Conservation (phyloP, 1,140 invertebrate species). For the Hormaphis cornu region DNA sequence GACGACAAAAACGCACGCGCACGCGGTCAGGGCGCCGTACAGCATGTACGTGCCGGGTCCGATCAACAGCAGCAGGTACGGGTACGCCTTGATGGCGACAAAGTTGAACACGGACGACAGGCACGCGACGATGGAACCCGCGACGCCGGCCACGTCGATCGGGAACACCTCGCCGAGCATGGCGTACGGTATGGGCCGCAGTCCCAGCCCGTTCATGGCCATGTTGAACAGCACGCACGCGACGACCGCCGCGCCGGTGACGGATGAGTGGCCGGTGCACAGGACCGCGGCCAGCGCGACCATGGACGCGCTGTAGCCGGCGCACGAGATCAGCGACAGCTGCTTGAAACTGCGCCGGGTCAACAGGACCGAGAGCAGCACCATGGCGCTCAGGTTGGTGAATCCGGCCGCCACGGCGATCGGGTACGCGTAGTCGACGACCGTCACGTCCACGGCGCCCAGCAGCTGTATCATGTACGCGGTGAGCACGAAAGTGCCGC, state of each 20-base stretch:
- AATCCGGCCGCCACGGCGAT: constrained; percentile 45
- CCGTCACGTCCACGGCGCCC: constrained; percentile 21
- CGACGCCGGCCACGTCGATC: constrained; percentile 47
- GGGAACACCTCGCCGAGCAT: constrained; percentile 47
- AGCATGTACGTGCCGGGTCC: constrained; percentile 56
- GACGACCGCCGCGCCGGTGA: background rate
- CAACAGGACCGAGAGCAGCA: constrained; percentile 45
- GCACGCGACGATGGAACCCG: constrained; percentile 51
- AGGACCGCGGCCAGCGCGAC: constrained; percentile 46
- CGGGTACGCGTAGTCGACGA: constrained; percentile 35
- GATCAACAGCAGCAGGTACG: constrained; percentile 48
- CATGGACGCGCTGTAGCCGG: constrained; percentile 49
- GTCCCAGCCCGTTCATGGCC: constrained; percentile 48
- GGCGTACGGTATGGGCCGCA: constrained; percentile 55
- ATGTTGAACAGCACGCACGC: constrained; percentile 42
- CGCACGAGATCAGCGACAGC: constrained; percentile 47
- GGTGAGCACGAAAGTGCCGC: constrained; percentile 59
- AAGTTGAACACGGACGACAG: constrained; percentile 52
- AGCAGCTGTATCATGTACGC: constrained; percentile 58
- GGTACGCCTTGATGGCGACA: constrained; percentile 62
- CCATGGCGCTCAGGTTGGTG: constrained; percentile 47
- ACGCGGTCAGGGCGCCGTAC: constrained; percentile 55
- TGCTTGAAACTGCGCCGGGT: constrained; percentile 48
- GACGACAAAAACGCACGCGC: constrained; percentile 58
- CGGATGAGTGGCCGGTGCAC: background rate